Evolutionary conservation across 1,140 invertebrate species (phyloP).

Genomic region (Microplitis mediator): DNA sequence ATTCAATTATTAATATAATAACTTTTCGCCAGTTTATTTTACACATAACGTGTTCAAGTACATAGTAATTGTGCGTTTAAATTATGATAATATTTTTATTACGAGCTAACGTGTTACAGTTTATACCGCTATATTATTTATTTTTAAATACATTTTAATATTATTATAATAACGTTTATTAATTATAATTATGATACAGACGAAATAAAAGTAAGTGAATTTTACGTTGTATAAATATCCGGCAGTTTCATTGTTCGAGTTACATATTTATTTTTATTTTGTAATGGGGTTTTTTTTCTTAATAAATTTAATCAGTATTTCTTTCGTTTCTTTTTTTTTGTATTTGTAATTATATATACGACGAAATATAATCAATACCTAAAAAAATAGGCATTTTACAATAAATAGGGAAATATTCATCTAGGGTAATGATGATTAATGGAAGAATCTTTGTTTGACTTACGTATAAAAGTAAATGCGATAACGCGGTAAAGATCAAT

Average conservation of each 20-base stretch:
- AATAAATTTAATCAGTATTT: slow-evolving; percentile 40
- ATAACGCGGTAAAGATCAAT: not conserved
- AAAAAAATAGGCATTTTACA: not conserved
- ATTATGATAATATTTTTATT: not conserved
- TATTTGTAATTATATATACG: not conserved
- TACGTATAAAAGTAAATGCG: slow-evolving; percentile 15
- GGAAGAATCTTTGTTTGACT: slow-evolving; percentile 16
- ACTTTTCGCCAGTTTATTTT: slow-evolving; percentile 5
- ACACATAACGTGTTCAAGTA: slow-evolving; percentile 29
- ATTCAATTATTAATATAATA: slow-evolving; percentile 16
- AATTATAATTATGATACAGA: slow-evolving; percentile 6
- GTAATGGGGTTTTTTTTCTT: slow-evolving; percentile 32
- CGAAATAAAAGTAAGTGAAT: slow-evolving; percentile 13
- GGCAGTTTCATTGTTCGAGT: not conserved
- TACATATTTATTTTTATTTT: slow-evolving; percentile 6
- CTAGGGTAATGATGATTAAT: not conserved
- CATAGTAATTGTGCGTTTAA: slow-evolving; percentile 30
- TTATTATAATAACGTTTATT: not conserved
- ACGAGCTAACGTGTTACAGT: not conserved
- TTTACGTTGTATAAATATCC: slow-evolving; percentile 5
- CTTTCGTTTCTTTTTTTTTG: slow-evolving; percentile 42
- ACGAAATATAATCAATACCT: slow-evolving; percentile 11
- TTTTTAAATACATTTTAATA: not conserved
- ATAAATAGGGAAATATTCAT: too few relatives aligned
- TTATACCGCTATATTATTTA: not conserved